These are phyloP conservation scores for Pyrrhura leucotis DNA, from an alignment of 2,797 vertebrate species.

Conservation along the genomic window DNA sequence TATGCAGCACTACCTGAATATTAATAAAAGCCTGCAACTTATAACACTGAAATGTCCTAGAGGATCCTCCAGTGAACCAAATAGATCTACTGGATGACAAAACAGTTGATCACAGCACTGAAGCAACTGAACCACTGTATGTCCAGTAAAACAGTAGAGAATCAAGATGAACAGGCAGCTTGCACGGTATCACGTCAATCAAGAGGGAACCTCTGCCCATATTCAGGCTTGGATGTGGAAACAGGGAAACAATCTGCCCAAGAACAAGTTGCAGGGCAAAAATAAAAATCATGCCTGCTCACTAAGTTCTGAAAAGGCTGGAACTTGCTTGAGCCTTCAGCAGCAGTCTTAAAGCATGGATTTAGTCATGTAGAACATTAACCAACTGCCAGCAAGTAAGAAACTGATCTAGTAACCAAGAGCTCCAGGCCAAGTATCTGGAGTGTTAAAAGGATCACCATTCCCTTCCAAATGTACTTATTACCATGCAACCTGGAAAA, in stretches of 20 bases:
- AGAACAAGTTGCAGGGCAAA: background rate
- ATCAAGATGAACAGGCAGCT: background rate
- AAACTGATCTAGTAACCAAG: background rate
- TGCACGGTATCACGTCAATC: background rate
- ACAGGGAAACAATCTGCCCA: background rate
- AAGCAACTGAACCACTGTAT: background rate
- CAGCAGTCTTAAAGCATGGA: background rate
- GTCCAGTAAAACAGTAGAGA: background rate
- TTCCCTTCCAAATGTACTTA: background rate
- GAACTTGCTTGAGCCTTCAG: background rate
- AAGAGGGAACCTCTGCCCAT: background rate
- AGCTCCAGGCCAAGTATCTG: background rate
- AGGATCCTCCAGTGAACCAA: background rate
- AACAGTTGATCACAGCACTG: background rate
- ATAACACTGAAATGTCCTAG: background rate
- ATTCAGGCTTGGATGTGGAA: background rate
- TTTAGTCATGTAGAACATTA: background rate
- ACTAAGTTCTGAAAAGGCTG: background rate
- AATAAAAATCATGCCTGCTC: background rate
- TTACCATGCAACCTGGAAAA: background rate
- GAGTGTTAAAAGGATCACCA: background rate
- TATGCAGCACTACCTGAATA: background rate
- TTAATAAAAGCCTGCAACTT: background rate
- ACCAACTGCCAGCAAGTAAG: background rate
- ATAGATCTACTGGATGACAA: fast-evolving